Percentiles rank a stretch among this genome's conserved stretches.
phyloP scores from a whole-genome alignment of 2,797 vertebrate genomes.

The Sciurus carolinensis region DNA sequence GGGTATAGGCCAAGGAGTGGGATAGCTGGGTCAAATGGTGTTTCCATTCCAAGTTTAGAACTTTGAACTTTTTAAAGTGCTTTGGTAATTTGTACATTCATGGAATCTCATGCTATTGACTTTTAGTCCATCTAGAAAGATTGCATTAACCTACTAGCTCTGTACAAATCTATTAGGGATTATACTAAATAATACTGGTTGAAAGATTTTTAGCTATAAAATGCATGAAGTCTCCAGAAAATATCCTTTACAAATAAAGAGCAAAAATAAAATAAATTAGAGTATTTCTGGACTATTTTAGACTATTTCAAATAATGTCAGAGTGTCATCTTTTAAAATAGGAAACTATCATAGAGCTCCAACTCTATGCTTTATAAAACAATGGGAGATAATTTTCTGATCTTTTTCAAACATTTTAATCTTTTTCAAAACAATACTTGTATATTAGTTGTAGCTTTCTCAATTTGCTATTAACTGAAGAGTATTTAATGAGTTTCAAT shows the following conservation, averaged over 20 bases:
- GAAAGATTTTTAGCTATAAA: not conserved
- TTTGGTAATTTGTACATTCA: not conserved
- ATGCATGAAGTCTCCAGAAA: not conserved
- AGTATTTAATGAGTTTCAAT: not conserved
- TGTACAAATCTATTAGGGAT: not conserved
- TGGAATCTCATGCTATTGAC: not conserved
- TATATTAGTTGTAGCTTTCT: not conserved
- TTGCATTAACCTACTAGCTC: not conserved
- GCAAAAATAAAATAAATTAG: not conserved
- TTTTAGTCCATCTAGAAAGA: not conserved
- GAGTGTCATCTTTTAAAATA: not conserved
- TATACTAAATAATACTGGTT: not conserved
- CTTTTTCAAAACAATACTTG: not conserved
- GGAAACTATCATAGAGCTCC: not conserved
- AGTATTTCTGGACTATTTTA: not conserved
- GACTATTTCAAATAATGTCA: not conserved
- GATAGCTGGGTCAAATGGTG: too few species aligned
- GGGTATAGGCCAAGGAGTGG: too few species aligned
- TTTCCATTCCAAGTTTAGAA: too few species aligned
- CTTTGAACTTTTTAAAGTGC: not conserved
- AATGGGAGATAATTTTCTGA: not conserved
- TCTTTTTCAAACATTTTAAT: not conserved
- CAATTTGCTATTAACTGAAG: constrained; percentile 12
- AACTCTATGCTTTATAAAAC: not conserved
- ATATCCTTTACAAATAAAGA: not conserved